Percentiles rank a stretch among this genome's conserved stretches.
These are phyloP conservation scores for Drosophila mimetica DNA, from an alignment of 2,888 invertebrate species.

Conservation along the genomic window DNA sequence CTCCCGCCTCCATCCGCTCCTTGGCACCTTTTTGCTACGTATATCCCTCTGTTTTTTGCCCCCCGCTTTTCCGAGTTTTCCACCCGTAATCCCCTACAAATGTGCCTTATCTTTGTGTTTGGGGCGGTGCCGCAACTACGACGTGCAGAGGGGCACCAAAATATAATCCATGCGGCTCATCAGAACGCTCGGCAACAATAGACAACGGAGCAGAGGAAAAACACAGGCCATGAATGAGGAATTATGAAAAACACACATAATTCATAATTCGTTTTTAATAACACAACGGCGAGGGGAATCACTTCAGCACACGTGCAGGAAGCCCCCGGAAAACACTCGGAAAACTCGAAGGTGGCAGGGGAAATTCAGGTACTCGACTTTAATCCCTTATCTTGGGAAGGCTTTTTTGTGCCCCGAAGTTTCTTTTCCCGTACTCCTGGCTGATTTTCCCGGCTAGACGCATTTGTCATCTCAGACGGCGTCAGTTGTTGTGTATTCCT, in stretches of 20 bases:
- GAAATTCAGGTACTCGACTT: slow-evolving; percentile 38
- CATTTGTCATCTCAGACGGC: slow-evolving; percentile 72
- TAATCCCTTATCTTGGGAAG: slow-evolving; percentile 46
- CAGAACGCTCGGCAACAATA: slow-evolving; percentile 29
- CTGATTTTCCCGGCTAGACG: slow-evolving; percentile 65
- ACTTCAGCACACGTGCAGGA: slow-evolving; percentile 62
- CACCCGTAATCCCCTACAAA: slow-evolving; percentile 58
- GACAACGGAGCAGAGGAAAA: slow-evolving; percentile 24
- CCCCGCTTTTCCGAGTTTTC: not conserved
- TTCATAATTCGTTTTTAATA: slow-evolving; percentile 80
- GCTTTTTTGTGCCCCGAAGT: not conserved
- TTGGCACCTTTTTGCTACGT: slow-evolving; percentile 28
- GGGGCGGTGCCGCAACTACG: slow-evolving; percentile 49
- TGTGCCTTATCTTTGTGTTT: slow-evolving; percentile 69
- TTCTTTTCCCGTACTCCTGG: not conserved
- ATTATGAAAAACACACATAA: slow-evolving; percentile 70
- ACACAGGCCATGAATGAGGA: slow-evolving; percentile 33
- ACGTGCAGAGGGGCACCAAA: slow-evolving; percentile 23
- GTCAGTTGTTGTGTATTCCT: slow-evolving; percentile 38
- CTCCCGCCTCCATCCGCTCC: slow-evolving; percentile 11
- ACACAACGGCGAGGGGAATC: slow-evolving; percentile 32
- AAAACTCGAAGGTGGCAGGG: slow-evolving; percentile 35
- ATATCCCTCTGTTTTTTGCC: slow-evolving; percentile 19
- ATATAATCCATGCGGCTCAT: slow-evolving; percentile 48
- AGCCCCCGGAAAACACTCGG: slow-evolving; percentile 46